Evolutionary conservation across 2,113 vertebrate genomes (phyloP).

Genomic region (Amphiprion ocellaris): DNA sequence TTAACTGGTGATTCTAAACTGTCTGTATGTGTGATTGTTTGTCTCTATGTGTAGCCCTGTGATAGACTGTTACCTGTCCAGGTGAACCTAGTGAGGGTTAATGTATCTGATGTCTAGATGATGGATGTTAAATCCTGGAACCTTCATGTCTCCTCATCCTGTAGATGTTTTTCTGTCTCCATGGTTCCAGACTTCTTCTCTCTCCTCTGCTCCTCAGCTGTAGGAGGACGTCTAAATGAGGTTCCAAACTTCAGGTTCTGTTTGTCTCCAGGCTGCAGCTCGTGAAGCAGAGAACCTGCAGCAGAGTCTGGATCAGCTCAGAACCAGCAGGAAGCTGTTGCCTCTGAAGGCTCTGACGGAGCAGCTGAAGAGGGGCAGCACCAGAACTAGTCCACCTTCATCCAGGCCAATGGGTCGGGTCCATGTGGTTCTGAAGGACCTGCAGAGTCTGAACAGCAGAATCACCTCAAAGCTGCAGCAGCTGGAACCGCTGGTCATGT

Average conservation of each 20-base stretch:
- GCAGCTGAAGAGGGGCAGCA: conserved; percentile 47
- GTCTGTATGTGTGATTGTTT: too few relatives aligned
- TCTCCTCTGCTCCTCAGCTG: too few relatives aligned
- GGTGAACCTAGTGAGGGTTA: too few relatives aligned
- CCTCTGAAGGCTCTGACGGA: conserved; percentile 48
- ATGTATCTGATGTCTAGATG: too few relatives aligned
- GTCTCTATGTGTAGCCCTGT: too few relatives aligned
- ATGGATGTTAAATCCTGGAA: too few relatives aligned
- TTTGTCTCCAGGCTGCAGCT: conserved; percentile 80
- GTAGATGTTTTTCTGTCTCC: too few relatives aligned
- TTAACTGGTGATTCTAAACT: too few relatives aligned
- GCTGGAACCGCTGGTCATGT: conserved; percentile 83
- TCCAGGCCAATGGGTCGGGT: conserved; percentile 47
- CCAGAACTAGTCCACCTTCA: not conserved
- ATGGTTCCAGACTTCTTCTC: too few relatives aligned
- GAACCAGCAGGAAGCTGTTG: conserved; percentile 9
- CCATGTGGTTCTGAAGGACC: conserved; percentile 81
- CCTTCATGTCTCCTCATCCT: too few relatives aligned
- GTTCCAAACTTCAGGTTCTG: not conserved
- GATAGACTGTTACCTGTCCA: too few relatives aligned
- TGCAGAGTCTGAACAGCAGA: conserved; percentile 81
- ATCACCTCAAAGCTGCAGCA: conserved; percentile 82
- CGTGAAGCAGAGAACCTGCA: conserved; percentile 80
- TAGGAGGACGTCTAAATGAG: too few relatives aligned
- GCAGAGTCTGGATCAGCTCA: conserved; percentile 84